Evolutionary conservation across 37 sponge, comb jelly and placozoan genomes (phyloP), one percentile per base, ranked within the genome.

Genomic region (Tethya wilhelma): DNA sequence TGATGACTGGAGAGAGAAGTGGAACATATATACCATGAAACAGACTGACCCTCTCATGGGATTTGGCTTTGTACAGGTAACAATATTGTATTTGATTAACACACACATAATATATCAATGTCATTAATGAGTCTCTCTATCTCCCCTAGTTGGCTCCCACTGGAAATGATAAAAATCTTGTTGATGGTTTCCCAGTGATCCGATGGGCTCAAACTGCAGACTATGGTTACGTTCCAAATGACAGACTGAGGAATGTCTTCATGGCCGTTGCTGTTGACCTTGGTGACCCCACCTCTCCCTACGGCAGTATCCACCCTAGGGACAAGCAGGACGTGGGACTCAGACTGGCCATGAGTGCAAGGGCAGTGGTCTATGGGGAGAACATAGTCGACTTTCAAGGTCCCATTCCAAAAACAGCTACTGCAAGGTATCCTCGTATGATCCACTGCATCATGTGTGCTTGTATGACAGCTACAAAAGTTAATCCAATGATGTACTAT

Each of bases 221-320:
- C 63, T 59, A 73, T 71, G 87, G 91, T 67, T 82, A 76, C 65
- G 81, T 87, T 9, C 88, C 88, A 9, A 89, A 84, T 49, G 62
- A 29, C 4, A 39, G 69, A 22, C 31, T 92, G 63, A 79, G 42
- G 79, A 71, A 81, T 0, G 93, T 92, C 31, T 87, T 87, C 81
- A 92, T 92, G 93, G 93, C 93, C 0, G 88, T 84, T 44, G 85
- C 88, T 30, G 83, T 89, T 77, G 91, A 91, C 46, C 91, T 82
- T 0, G 87, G 91, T n/a, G 91, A 91, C 71, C 91, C 84, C 56
- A 69, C 70, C 67, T 91, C 91, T 25, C 91, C 91, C 32, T 82
- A 59, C 30, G 91, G 87, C 25, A 76, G 78, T 53, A 43, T 91
- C 34, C 91, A 91, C 59, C 91, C 91, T 0, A 38, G 91, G 25